Conservation (phyloP, 2,888 invertebrate species). For the Creontiades dilutus region DNA sequence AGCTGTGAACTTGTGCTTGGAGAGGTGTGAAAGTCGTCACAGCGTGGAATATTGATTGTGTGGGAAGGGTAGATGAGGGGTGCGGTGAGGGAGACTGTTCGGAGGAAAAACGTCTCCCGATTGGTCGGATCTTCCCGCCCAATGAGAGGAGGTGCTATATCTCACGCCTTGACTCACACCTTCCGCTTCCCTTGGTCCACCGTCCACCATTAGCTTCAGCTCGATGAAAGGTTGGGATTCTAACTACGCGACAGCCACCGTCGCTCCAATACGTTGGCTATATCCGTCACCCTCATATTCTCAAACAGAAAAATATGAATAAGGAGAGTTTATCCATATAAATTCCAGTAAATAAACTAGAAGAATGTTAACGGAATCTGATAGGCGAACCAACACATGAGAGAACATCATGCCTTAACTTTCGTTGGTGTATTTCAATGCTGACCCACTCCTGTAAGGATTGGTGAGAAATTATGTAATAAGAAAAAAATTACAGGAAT, state of each 20-base stretch:
- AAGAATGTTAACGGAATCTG: no score
- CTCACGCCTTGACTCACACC: conserved; percentile 65
- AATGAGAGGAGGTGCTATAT: conserved; percentile 68
- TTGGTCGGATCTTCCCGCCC: conserved; percentile 60
- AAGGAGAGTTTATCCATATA: no score
- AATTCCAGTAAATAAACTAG: no score
- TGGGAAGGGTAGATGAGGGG: not conserved
- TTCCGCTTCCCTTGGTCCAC: conserved; percentile 41
- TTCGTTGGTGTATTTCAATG: no score
- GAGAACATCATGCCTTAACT: no score
- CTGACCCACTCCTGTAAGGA: no score
- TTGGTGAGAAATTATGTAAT: no score
- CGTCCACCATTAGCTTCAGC: conserved; percentile 25
- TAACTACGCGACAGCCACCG: not conserved
- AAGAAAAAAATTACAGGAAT: no score
- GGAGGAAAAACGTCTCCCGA: conserved; percentile 55
- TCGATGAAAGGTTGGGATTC: not conserved
- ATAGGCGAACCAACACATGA: no score
- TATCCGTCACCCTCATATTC: not conserved
- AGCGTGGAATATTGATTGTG: conserved; percentile 61
- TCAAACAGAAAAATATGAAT: no score
- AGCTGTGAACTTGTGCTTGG: not conserved
- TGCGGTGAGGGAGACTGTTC: conserved; percentile 22
- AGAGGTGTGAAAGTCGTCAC: conserved; percentile 50
- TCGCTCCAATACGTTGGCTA: not conserved